Evolutionary conservation across 2,797 vertebrate species (phyloP).

Genomic region (Centropyge bicolor): DNA sequence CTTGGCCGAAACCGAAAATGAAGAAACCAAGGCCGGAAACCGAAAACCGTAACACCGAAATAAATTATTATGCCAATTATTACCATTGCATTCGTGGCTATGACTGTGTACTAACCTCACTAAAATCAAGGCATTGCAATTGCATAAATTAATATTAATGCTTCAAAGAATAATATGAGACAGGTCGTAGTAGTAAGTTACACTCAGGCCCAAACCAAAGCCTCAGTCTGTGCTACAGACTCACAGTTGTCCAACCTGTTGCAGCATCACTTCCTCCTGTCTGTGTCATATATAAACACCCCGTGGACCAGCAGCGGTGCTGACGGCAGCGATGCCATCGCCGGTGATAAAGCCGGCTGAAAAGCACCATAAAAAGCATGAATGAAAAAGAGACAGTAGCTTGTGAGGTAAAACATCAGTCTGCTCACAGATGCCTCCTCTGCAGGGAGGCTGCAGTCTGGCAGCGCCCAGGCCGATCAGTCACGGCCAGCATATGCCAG

Average conservation of each 20-base stretch:
- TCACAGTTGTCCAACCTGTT: background rate
- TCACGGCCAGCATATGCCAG: constrained; percentile 64
- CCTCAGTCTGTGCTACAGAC: background rate
- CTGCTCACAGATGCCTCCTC: constrained; percentile 63
- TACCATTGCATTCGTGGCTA: too few relatives aligned
- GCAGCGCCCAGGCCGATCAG: constrained; percentile 63
- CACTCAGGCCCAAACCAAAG: background rate
- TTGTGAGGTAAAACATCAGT: constrained; percentile 62
- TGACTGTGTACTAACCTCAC: too few relatives aligned
- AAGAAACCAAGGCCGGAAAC: too few relatives aligned
- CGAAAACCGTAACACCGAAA: too few relatives aligned
- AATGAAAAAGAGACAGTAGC: constrained; percentile 18
- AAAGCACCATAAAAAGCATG: constrained; percentile 27
- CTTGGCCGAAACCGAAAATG: too few relatives aligned
- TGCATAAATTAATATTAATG: too few relatives aligned
- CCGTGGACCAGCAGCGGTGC: background rate
- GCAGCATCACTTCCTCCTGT: background rate
- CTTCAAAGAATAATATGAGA: too few relatives aligned
- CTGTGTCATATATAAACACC: background rate
- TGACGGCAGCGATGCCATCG: background rate
- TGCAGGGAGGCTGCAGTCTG: constrained; percentile 61
- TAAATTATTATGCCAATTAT: too few relatives aligned
- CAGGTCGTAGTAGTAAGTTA: too few relatives aligned
- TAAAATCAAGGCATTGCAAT: too few relatives aligned
- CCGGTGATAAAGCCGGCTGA: constrained; percentile 21